phyloP scores from a whole-genome alignment of 2,888 invertebrate species.

The Limnephilus auricula region DNA sequence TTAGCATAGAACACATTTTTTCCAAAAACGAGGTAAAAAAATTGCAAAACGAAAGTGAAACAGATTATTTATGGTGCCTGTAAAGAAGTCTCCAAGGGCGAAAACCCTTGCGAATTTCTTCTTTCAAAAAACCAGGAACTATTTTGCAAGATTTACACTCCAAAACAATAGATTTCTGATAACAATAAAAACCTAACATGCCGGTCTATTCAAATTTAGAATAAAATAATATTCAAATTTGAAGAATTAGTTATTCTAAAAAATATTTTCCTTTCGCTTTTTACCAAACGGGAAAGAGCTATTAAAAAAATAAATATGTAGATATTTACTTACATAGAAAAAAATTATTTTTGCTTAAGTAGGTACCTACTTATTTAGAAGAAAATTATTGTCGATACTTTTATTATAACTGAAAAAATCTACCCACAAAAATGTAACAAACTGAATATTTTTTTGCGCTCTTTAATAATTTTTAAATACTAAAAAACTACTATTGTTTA shows the following conservation, averaged over 20 bases:
- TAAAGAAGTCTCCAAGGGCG: background rate
- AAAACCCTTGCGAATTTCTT: constrained; percentile 47
- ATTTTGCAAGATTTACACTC: constrained; percentile 18
- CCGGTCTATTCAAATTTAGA: background rate
- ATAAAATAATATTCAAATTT: constrained; percentile 19
- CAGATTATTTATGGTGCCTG: background rate
- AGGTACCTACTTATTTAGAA: background rate
- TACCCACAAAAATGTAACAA: constrained; percentile 8
- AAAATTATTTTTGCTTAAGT: background rate
- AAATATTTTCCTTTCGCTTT: background rate
- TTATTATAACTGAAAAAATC: background rate
- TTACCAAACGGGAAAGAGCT: background rate
- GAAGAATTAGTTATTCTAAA: too few relatives aligned
- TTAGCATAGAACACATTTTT: constrained; percentile 4
- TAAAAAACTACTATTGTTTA: too few relatives aligned
- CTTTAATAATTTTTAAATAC: too few relatives aligned
- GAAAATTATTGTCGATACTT: background rate
- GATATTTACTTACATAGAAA: background rate
- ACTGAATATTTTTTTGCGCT: background rate
- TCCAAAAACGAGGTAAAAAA: constrained; percentile 21
- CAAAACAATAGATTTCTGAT: background rate
- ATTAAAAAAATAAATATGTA: background rate
- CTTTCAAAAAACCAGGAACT: constrained; percentile 37
- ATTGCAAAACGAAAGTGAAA: constrained; percentile 43
- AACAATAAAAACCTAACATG: constrained; percentile 18